Evolutionary conservation across 2,113 vertebrate genomes (phyloP), one percentile per base, ranked within the genome.

Genomic region (Actenoides hombroni): DNA sequence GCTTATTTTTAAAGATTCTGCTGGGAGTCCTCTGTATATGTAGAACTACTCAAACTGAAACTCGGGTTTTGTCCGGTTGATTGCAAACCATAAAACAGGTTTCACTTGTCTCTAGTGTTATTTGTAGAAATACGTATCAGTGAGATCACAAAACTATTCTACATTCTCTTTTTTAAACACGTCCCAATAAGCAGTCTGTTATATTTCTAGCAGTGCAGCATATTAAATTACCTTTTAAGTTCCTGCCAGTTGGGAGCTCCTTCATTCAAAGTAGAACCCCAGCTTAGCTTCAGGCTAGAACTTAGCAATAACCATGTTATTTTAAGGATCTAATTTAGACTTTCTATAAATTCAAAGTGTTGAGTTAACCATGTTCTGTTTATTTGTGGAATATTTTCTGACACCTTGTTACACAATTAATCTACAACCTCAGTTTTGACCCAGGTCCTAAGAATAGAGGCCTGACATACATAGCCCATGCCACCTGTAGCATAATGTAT

Each of bases 331-430:
- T 95, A 96, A 97, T 98, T 98, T 98, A 98, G 95, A 98, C 90
- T 96, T 96, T 97, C 94, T 97, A 73, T 97, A 97, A 96, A 97
- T 96, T 94, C 96, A 97, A 94, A 88, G 96, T 97, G 97, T 98
- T 97, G 93, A 98, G 96, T 98, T 98, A 96, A 75, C 69, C 96
- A 37, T 96, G 86, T 92, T 95, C 91, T 98, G 98, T 98, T 98
- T 99, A 98, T 98, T 98, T 98, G 88, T 97, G 96, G 97, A 98
- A 98, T 98, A 97, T 98, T 98, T 98, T 98, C 96, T 98, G 98
- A 98, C 98, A 98, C 97, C 96, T 98, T 98, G 96, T 98, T 98
- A 97, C 97, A 97, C 90, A 98, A 97, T 98, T 98, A 98, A 97
- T 97, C 95, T 97, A 94, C 88, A 94, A 84, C 89, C 96, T 94